Base-by-base conservation (phyloP, 2,797 vertebrate genomes). In the Margarornis squamiger region DNA sequence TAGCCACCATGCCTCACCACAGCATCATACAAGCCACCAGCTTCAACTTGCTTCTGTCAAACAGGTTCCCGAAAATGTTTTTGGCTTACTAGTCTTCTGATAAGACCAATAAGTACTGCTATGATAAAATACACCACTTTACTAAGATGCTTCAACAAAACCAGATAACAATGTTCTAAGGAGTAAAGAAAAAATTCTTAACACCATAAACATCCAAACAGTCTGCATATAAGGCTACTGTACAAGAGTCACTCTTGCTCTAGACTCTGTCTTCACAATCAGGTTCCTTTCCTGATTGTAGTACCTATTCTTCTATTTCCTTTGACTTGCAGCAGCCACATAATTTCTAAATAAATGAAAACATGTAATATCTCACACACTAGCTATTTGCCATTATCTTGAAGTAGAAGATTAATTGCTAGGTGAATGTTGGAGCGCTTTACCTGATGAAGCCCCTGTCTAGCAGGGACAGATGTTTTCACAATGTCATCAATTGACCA, bases 401-500 rank as follows among this genome's bases (percentile, higher is more conserved):
- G 41, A 79, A 74, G 20, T 16, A 26, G 7, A 90, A 45, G 18
- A 72, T 71, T 45, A 66, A 76, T 18, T 66, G 16, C 46, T n/a
- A 72, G 36, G 55, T n/a, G 63, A 92, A 63, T 41, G 71, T 3
- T 67, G 24, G 32, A 88, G 81, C 0, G 5, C 43, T 81, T 94
- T 98, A 99, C 99, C 98, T 98, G 94, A 62, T 98, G 81, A 85
- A 98, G 95, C 30, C 99, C 99, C 45, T 98, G 98, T 97, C 98
- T 98, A 75, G 95, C 80, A 48, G 96, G 43, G 49, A 97, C 96
- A 94, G 98, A 96, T 72, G 99, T 99, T 97, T 95, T 98, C 85
- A 99, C 95, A 94, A 99, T 97, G 78, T 99, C 98, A 83, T 99
- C 98, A 92, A 98, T 75, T 39, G 98, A 92, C 99, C 99, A 99